Percentiles rank a stretch among this genome's conserved stretches.
Conservation (phyloP, 2,113 vertebrate genomes). For the Lathamus discolor region DNA sequence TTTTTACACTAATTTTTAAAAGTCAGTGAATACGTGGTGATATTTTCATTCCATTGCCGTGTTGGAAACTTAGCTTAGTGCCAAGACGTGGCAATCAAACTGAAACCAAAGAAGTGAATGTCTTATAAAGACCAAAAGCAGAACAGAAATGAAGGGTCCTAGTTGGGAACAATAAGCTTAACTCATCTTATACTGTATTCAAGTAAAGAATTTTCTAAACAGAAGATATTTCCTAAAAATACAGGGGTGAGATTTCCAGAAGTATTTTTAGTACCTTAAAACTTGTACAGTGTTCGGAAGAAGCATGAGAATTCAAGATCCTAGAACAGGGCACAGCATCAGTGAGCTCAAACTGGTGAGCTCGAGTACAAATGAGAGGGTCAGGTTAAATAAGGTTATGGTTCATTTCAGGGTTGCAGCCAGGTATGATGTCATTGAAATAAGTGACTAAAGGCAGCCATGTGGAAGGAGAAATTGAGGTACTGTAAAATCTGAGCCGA, state of each 20-base stretch:
- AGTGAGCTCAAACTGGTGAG: not conserved
- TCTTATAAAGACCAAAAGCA: not conserved
- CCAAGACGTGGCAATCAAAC: not conserved
- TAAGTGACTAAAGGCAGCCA: not conserved
- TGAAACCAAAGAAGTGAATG: not conserved
- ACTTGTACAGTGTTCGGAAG: not conserved
- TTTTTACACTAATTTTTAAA: slow-evolving; percentile 33
- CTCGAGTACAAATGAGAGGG: not conserved
- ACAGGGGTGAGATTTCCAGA: not conserved
- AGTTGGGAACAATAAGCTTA: not conserved
- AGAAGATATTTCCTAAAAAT: not conserved
- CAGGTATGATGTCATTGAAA: not conserved
- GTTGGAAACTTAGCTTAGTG: not conserved
- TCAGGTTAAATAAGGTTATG: not conserved
- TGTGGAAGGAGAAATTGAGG: not conserved
- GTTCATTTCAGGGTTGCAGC: not conserved
- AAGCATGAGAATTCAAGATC: not conserved
- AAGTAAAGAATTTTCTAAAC: not conserved
- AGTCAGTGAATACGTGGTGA: not conserved
- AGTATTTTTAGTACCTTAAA: not conserved
- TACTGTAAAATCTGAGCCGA: not conserved
- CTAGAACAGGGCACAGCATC: not conserved
- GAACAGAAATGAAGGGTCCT: not conserved
- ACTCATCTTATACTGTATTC: not conserved
- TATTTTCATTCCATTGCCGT: not conserved